Conservation (phyloP, 2,888 invertebrate genomes). For the Noctua comes region DNA sequence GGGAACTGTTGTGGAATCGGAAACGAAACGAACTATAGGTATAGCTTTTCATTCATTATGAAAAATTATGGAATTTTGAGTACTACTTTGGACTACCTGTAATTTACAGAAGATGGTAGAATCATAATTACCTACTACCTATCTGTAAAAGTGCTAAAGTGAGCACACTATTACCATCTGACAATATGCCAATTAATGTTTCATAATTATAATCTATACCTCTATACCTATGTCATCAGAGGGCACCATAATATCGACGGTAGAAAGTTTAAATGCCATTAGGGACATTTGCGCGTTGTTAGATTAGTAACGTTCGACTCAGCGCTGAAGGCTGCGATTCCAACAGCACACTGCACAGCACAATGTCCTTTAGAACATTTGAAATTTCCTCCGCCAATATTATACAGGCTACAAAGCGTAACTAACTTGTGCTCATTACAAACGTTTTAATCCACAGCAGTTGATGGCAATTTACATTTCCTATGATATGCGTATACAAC, state of each 20-base stretch:
- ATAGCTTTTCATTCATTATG: background rate
- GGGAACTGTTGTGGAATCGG: background rate
- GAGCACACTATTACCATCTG: background rate
- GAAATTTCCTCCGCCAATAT: background rate
- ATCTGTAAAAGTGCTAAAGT: background rate
- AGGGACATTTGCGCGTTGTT: background rate
- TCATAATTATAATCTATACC: background rate
- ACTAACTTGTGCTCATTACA: slow-evolving; percentile 19
- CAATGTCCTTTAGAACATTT: background rate
- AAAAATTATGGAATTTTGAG: too few species aligned
- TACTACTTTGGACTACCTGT: background rate
- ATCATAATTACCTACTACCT: background rate
- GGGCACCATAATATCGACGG: background rate
- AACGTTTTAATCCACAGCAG: slow-evolving; percentile 42
- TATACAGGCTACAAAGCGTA: background rate
- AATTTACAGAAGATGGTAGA: background rate
- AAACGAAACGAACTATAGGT: background rate
- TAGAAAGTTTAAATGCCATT: background rate
- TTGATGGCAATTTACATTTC: slow-evolving; percentile 43
- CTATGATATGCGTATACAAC: slow-evolving; percentile 6
- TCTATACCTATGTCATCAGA: background rate
- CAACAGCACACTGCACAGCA: background rate
- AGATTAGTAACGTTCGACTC: background rate
- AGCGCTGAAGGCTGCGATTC: background rate
- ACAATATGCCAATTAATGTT: background rate